These are phyloP conservation scores for Euphonia xanthogaster DNA, from an alignment of 2,797 vertebrate species.

Conservation along the genomic window DNA sequence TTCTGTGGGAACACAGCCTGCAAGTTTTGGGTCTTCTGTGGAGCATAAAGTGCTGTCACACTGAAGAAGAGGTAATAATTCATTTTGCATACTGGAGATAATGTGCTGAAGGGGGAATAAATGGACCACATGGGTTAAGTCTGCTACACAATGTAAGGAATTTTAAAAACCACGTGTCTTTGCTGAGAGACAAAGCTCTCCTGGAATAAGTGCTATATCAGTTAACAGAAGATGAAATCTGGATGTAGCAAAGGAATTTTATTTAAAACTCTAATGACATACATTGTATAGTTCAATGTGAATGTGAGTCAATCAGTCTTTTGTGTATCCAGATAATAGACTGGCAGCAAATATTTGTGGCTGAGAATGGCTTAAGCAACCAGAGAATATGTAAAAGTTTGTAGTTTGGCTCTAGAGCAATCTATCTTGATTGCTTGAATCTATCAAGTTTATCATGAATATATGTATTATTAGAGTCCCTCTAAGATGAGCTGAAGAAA, in stretches of 20 bases:
- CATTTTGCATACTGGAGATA: slow-evolving; percentile 48
- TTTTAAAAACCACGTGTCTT: slow-evolving; percentile 5
- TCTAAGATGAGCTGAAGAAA: background rate
- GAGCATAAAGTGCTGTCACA: background rate
- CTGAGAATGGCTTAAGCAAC: background rate
- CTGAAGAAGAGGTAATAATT: slow-evolving; percentile 45
- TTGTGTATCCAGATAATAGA: background rate
- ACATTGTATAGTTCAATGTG: background rate
- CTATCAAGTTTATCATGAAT: background rate
- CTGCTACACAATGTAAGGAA: slow-evolving; percentile 15
- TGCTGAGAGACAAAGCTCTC: background rate
- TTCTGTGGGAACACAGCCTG: background rate
- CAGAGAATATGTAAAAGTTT: background rate
- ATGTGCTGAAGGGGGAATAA: slow-evolving; percentile 44
- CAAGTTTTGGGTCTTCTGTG: slow-evolving; percentile 1
- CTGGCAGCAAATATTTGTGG: background rate
- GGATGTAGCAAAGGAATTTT: background rate
- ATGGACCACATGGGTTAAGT: slow-evolving; percentile 39
- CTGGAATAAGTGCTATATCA: background rate
- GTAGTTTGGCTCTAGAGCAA: background rate
- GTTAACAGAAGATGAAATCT: background rate
- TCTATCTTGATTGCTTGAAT: background rate
- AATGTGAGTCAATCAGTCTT: background rate
- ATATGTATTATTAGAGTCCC: background rate
- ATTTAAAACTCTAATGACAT: slow-evolving; percentile 9